Evolutionary conservation across 2,797 vertebrate species (phyloP).

Genomic region (Chiroxiphia lanceolata): DNA sequence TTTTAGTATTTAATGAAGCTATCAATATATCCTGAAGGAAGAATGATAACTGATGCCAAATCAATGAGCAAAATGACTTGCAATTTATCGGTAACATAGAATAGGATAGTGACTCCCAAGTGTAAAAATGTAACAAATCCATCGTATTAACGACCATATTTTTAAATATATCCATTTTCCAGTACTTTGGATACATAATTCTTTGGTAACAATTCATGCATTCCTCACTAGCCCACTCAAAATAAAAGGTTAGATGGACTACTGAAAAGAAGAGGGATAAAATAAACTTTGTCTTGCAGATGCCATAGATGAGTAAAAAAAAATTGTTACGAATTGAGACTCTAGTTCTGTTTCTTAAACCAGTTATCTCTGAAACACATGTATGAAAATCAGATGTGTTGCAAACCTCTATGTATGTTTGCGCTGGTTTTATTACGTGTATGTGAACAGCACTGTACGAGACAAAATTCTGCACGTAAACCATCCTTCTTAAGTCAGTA

Average conservation of each 20-base stretch:
- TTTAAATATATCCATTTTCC: background rate
- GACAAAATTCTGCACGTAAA: background rate
- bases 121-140: background rate
- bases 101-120: background rate
- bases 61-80: background rate
- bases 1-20: background rate
- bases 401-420: background rate
- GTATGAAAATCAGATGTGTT: background rate
- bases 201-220: background rate
- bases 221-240: background rate
- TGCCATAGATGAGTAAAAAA: background rate
- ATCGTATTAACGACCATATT: background rate
- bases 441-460: background rate
- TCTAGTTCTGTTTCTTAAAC: background rate
- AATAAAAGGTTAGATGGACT: background rate
- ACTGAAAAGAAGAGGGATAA: background rate
- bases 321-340: background rate
- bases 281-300: background rate
- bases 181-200: background rate
- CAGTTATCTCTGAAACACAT: background rate
- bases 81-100: background rate
- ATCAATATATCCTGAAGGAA: background rate
- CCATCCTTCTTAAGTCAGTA: background rate
- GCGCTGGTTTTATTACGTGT: background rate
- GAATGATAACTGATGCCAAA: background rate